Percentiles rank a stretch among this genome's conserved stretches.
These are phyloP conservation scores for Baccha elongata DNA, from an alignment of 2,888 invertebrate genomes.

Conservation along the genomic window DNA sequence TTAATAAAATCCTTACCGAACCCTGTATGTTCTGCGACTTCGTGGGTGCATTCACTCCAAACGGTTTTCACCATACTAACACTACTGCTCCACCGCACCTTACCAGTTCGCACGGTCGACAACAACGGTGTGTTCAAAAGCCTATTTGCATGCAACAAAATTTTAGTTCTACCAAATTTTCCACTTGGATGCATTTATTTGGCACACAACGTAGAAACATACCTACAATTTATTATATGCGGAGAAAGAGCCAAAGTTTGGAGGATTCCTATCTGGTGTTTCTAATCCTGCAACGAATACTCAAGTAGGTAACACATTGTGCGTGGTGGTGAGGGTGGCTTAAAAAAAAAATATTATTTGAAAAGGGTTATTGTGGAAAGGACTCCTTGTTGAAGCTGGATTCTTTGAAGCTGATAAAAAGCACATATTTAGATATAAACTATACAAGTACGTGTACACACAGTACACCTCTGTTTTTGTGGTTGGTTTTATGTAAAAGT, in stretches of 20 bases:
- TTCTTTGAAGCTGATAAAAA: conserved; percentile 44
- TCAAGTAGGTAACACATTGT: conserved; percentile 59
- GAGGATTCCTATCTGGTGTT: conserved; percentile 26
- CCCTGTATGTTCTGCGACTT: background rate
- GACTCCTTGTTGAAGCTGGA: conserved; percentile 10
- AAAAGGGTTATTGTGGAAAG: conserved; percentile 51
- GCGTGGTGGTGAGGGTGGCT: conserved; percentile 39
- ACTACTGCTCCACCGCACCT: background rate
- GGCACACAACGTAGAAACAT: conserved; percentile 14
- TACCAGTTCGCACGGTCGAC: background rate
- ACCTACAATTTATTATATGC: no score
- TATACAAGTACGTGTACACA: background rate
- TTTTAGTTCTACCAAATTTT: conserved; percentile 65
- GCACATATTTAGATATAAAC: no score
- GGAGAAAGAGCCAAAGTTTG: background rate
- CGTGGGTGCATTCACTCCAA: conserved; percentile 54
- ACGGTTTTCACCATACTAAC: background rate
- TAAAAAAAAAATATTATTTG: conserved; percentile 12
- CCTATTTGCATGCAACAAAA: conserved; percentile 62
- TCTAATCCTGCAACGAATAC: conserved; percentile 67
- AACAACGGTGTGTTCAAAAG: conserved; percentile 28
- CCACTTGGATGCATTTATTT: conserved; percentile 62
- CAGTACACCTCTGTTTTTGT: conserved; percentile 23
- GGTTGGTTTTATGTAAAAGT: conserved; percentile 37
- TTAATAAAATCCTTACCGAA: conserved; percentile 45